These are phyloP conservation scores for Dendrocopos noguchii DNA, from an alignment of 2,113 vertebrate species.

Conservation along the genomic window DNA sequence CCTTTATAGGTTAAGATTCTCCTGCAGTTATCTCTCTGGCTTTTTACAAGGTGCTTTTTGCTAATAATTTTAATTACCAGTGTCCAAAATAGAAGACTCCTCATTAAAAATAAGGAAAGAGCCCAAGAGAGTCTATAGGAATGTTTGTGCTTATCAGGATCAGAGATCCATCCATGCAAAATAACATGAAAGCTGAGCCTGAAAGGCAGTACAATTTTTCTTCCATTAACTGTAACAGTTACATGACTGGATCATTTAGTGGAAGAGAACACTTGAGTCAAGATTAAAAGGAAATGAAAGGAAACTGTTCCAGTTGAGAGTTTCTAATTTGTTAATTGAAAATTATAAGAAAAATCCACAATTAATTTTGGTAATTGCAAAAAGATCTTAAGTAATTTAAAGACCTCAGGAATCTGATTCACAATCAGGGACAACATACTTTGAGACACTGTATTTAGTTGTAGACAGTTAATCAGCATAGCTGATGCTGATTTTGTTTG, in stretches of 20 bases:
- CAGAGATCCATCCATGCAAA: neutral
- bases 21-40: neutral
- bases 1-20: neutral
- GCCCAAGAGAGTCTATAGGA: neutral
- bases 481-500: neutral
- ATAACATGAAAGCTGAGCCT: neutral
- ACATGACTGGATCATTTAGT: neutral
- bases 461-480: neutral
- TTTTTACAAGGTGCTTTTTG: neutral
- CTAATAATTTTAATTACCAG: slow-evolving; percentile 11
- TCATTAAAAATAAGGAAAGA: slow-evolving; percentile 7
- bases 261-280: neutral
- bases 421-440: neutral
- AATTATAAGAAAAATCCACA: neutral
- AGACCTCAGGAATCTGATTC: neutral
- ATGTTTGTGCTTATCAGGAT: neutral
- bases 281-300: slow-evolving; percentile 5
- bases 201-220: neutral
- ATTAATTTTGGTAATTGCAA: neutral
- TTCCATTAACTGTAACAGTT: slow-evolving; percentile 3
- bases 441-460: fast-evolving
- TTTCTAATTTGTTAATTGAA: slow-evolving; percentile 43
- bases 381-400: slow-evolving; percentile 16
- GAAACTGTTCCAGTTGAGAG: neutral
- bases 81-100: neutral